Conservation (phyloP, 1,140 invertebrate species). For the Aporrectodea caliginosa region DNA sequence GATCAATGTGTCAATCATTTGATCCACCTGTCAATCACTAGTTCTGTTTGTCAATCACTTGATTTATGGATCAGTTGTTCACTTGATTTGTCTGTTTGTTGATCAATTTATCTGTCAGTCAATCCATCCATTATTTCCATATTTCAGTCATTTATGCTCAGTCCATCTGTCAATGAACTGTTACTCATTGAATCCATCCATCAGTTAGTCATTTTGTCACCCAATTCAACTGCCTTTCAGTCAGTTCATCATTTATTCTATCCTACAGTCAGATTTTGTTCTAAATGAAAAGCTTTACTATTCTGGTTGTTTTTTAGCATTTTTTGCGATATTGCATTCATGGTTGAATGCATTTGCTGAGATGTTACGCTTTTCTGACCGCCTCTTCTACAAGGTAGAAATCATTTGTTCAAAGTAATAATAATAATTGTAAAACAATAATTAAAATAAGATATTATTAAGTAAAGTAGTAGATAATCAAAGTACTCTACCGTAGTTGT, state of each 20-base stretch:
- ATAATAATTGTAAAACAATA: background rate
- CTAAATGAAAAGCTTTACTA: background rate
- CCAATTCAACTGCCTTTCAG: background rate
- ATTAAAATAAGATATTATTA: background rate
- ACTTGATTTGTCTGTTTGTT: no score
- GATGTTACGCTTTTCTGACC: conserved; percentile 77
- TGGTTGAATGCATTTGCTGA: conserved; percentile 87
- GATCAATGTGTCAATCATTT: background rate
- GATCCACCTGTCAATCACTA: no score
- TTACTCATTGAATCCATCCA: background rate
- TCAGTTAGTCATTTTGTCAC: background rate
- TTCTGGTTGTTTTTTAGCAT: conserved; percentile 54
- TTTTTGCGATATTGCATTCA: conserved; percentile 79
- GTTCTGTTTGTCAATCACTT: no score
- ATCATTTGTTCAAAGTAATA: background rate
- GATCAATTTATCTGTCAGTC: background rate
- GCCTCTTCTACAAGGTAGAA: conserved; percentile 58
- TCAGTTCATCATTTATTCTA: background rate
- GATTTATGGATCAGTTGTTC: no score
- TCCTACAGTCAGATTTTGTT: background rate
- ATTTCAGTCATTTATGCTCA: background rate
- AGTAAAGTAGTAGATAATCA: no score
- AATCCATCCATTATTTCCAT: background rate
- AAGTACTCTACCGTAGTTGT: no score
- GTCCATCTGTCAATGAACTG: background rate